These are phyloP conservation scores for Syngnathus acus DNA, from an alignment of 2,797 vertebrate genomes.

Conservation along the genomic window DNA sequence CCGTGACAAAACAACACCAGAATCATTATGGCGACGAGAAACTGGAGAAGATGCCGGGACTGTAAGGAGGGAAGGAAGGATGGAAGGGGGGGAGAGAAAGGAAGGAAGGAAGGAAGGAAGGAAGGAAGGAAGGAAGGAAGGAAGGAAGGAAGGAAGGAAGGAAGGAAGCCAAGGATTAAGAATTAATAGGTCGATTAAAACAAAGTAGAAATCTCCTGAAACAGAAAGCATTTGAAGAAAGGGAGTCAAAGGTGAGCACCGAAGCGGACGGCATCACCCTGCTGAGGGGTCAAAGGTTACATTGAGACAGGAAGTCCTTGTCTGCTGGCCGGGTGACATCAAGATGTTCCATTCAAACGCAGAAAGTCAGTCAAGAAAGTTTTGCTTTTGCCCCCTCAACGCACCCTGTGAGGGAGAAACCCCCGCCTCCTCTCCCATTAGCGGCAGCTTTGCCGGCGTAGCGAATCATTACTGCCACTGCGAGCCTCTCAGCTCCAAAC, in stretches of 20 bases:
- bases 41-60: no score
- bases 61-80: no score
- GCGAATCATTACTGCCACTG: slow-evolving; percentile 55
- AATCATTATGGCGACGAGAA: slow-evolving; percentile 9
- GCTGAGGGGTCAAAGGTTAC: neutral
- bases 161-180: neutral
- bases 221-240: slow-evolving; percentile 1
- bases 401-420: slow-evolving; percentile 13
- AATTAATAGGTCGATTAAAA: neutral
- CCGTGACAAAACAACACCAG: slow-evolving; percentile 73
- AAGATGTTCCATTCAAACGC: neutral
- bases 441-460: slow-evolving; percentile 30
- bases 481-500: slow-evolving; percentile 60
- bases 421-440: slow-evolving; percentile 41
- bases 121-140: no score
- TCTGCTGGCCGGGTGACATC: neutral
- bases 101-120: no score
- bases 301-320: neutral
- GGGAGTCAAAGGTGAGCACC: neutral
- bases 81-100: no score
- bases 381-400: neutral
- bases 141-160: slow-evolving; percentile 45
- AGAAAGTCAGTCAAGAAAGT: slow-evolving; percentile 22
- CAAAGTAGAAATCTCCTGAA: neutral
- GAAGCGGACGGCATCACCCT: neutral